Base-by-base conservation (phyloP, 2,888 invertebrate species). In the Euphydryas editha region DNA sequence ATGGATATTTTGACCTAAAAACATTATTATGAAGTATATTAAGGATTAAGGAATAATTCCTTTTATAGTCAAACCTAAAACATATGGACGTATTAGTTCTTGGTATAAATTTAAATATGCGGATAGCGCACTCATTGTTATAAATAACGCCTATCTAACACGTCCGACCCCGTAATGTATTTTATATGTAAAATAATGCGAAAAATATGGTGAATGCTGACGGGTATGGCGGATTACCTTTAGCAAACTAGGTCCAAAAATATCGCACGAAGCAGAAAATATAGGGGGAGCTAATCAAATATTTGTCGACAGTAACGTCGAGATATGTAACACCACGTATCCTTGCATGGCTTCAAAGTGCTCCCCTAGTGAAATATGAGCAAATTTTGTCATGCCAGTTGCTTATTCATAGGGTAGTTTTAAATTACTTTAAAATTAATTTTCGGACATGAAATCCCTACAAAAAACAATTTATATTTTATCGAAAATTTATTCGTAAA, bases 271-370 rank as follows among this genome's bases (percentile, higher is more conserved):
- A 55, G 59, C 59, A 55, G 51, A 59, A 62, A 57, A 62, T 65
- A 70, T 68, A 15, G 30, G 51, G 51, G 64, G 61, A 69, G 36
- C 62, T 70, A 78, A 66, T 75, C 81, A 83, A 86, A 88, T 86
- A 85, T 90, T 89, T 86, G 84, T 76, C 78, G 79, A 78, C 75
- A 73, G 72, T 7, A 76, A 77, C 78, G 80, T 75, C 78, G 78
- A 76, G 68, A 63, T 68, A 72, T 78, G 78, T 78, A 79, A 79
- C 77, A 80, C 67, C 70, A 64, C 69, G 74, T 70, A 69, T 73
- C 76, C 73, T 75, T 75, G 73, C 69, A 74, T 79, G 88, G 85
- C 77, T 87, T 87, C 86, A 73, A 72, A 78, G 76, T 69, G 82
- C 66, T 73, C 77, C 81, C 79, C 72, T 78, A 75, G 75, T 75